Base-by-base conservation (phyloP, 2,888 invertebrate genomes). In the Platycheirus rosarum region DNA sequence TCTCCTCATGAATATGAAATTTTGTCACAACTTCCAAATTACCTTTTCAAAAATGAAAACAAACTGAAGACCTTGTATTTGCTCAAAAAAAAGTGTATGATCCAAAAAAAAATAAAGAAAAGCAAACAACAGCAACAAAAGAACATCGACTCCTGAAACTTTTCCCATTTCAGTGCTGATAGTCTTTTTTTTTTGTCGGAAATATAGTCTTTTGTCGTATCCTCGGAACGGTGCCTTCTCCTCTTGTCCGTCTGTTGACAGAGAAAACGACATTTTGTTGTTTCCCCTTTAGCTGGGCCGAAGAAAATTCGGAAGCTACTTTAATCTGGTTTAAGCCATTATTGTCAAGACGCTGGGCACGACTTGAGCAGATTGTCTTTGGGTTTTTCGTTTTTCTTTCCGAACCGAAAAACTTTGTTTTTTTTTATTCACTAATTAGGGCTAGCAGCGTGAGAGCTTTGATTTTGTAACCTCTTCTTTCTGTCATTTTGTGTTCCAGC, bases 341-440 rank as follows among this genome's bases (percentile, higher is more conserved):
- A 82, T 82, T 82, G 71, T 82, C 66, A 82, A 82, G 76, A 76
- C 76, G 76, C 82, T 76, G 82, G 53, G 82, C 82, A 82, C 82
- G 82, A 82, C 66, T 82, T 76, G 49, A 62, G 82, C 82, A 82
- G 76, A 82, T 82, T 82, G 82, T 71, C 76, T 71, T 82, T 57
- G 63, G 62, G 26, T 60, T 44, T 60, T 42, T 60, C 44, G 42
- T 14, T 69, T 35, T 6, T 32, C 3, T n/a, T 26, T 68, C 13
- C 8, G n/a, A 16, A 11, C 14, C 20, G 16, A 42, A 63, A 48
- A 74, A 78, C 60, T 62, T 73, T 68, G 44, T 40, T 14, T 13
- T 26, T 46, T 71, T 63, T 63, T 40, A 65, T 70, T 65, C 42
- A 65, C 80, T 82, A 82, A 82, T 82, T 82, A 82, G 71, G 49